Evolutionary conservation across 1,140 invertebrate genomes (phyloP), one percentile per base, ranked within the genome.

Genomic region (Nasonia vitripennis): DNA sequence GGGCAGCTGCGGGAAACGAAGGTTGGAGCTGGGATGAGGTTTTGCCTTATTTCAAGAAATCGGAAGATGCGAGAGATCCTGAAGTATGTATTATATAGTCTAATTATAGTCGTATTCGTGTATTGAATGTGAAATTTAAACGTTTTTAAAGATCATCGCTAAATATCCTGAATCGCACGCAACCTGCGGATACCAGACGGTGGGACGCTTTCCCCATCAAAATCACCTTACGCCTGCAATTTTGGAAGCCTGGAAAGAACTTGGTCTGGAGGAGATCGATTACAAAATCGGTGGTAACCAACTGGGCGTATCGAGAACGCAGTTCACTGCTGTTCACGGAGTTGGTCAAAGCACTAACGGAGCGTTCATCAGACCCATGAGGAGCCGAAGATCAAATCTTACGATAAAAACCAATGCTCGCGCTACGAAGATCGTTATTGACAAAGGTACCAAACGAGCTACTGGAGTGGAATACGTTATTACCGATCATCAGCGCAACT

Each of bases 351-450:
- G 96, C 86, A 94, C 95, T 2, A 95, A 96, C 75, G 92, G 90
- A 55, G 96, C 95, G 10, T 97, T 96, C 89, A 95, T 97, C 23
- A 91, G 94, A 87, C 96, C 96, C 11, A 95, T 95, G 78, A 91
- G 95, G 67, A 89, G 94, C 34, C 94, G 95, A 87, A 91, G 97
- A 78, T 91, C 91, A 9, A 98, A 98, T 92, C 91, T 98, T 37
- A 92, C 94, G 73, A 94, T 97, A 3, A 91, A 95, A 68, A 96
- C 95, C 9, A 94, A 95, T 73, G 94, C 96, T 0, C 94, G 95
- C 78, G 96, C 95, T 0, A 96, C 94, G 23, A 91, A 91, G 88
- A 89, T 94, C 27, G 68, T 93, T 14, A 94, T 96, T 86, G 94
- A 96, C 86, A 81, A 89, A 10, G 73, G 87, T 14, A 93, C 55